phyloP scores from a whole-genome alignment of 1,140 invertebrate genomes.

The Ostrea edulis region DNA sequence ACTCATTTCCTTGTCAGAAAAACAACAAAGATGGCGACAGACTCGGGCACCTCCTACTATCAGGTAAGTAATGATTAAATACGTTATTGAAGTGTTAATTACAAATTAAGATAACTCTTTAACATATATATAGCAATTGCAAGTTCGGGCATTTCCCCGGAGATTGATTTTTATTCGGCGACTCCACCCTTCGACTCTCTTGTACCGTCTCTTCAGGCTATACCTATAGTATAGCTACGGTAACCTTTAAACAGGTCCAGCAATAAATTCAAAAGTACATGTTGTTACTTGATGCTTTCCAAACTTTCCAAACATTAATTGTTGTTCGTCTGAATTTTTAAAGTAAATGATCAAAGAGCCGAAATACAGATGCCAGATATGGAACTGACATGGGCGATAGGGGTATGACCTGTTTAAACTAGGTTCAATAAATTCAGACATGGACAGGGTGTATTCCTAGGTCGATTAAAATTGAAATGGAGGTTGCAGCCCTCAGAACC shows the following conservation, averaged over 20 bases:
- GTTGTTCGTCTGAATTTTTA: no score
- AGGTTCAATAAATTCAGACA: neutral
- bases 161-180: neutral
- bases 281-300: neutral
- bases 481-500: neutral
- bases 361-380: neutral
- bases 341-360: no score
- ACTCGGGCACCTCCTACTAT: slow-evolving; percentile 71
- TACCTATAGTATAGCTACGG: neutral
- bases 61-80: slow-evolving; percentile 60
- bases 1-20: slow-evolving; percentile 34
- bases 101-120: neutral
- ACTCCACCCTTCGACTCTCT: slow-evolving; percentile 3
- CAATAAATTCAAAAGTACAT: neutral
- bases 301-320: neutral
- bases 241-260: slow-evolving; percentile 10
- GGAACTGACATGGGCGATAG: neutral
- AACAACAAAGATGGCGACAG: slow-evolving; percentile 67
- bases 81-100: slow-evolving; percentile 4
- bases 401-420: neutral
- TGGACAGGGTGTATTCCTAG: neutral
- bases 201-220: no score
- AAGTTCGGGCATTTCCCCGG: neutral
- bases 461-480: neutral
- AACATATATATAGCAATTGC: no score